Evolutionary conservation across 2,888 invertebrate genomes (phyloP).

Genomic region (Rhingia campestris): DNA sequence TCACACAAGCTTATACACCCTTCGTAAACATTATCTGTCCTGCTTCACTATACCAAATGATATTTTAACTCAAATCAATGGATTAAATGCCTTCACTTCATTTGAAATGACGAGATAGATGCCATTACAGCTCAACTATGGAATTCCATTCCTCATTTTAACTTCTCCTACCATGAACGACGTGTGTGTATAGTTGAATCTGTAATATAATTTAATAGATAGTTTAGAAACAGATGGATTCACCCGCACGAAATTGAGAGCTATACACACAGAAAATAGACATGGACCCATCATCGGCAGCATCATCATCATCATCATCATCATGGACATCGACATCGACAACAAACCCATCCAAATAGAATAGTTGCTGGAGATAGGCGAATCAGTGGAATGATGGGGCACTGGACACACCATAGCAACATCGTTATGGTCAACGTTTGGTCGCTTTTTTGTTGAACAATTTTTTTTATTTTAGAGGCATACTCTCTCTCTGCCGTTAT

Average conservation of each 20-base stretch:
- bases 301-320: slow-evolving; percentile 56
- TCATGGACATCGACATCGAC: slow-evolving; percentile 58
- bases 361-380: slow-evolving; percentile 17
- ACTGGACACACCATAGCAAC: slow-evolving; percentile 45
- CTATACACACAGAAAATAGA: slow-evolving; percentile 42
- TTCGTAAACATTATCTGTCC: slow-evolving; percentile 41
- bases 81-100: slow-evolving; percentile 66
- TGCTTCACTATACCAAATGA: slow-evolving; percentile 32
- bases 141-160: slow-evolving; percentile 51
- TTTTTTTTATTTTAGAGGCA: neutral
- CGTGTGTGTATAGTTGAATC: neutral
- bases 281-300: slow-evolving; percentile 65
- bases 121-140: slow-evolving; percentile 46
- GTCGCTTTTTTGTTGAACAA: neutral
- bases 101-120: slow-evolving; percentile 58
- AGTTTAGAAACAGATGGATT: slow-evolving; percentile 60
- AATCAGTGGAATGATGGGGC: slow-evolving; percentile 12
- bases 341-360: slow-evolving; percentile 47
- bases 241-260: slow-evolving; percentile 63
- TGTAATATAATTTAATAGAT: slow-evolving; percentile 68
- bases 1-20: slow-evolving; percentile 45
- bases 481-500: slow-evolving; percentile 27
- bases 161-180: slow-evolving; percentile 7
- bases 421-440: slow-evolving; percentile 32
- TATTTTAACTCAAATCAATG: slow-evolving; percentile 71